phyloP scores from a whole-genome alignment of 2,888 invertebrate species.

The Eupelmus urozonus region DNA sequence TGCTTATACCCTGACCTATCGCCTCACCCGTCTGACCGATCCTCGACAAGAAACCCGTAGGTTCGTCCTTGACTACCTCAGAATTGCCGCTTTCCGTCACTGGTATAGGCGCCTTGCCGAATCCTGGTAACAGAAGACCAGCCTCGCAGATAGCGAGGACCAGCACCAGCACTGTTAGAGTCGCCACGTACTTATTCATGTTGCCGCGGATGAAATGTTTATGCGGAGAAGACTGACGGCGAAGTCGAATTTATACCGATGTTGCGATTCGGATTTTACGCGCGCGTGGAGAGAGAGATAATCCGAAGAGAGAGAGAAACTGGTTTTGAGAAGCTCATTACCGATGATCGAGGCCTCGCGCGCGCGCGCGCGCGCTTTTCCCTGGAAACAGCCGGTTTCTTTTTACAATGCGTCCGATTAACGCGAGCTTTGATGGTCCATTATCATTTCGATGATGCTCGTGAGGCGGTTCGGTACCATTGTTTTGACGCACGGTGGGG shows the following conservation, averaged over 20 bases:
- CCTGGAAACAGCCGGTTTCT: conserved; percentile 14
- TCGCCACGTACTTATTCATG: background rate
- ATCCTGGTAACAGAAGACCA: background rate
- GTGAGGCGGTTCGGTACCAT: too few species aligned
- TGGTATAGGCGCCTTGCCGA: too few species aligned
- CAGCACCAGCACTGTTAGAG: background rate
- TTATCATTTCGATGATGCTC: too few species aligned
- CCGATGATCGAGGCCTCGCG: background rate
- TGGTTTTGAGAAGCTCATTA: conserved; percentile 36
- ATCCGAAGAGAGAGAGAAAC: conserved; percentile 12
- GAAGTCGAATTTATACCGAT: conserved; percentile 44
- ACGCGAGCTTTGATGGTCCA: too few species aligned
- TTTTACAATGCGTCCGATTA: too few species aligned
- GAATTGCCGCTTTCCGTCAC: too few species aligned
- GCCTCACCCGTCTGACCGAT: background rate
- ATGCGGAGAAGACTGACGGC: background rate
- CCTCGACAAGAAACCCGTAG: too few species aligned
- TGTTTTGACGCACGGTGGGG: background rate
- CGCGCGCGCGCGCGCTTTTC: conserved; percentile 13
- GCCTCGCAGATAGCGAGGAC: conserved; percentile 19
- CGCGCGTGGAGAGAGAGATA: conserved; percentile 10
- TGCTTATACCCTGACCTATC: background rate
- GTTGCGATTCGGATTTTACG: conserved; percentile 19
- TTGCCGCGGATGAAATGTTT: background rate
- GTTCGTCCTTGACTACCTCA: too few species aligned